Conservation (phyloP, 2,113 vertebrate genomes). For the Zosterops lateralis region DNA sequence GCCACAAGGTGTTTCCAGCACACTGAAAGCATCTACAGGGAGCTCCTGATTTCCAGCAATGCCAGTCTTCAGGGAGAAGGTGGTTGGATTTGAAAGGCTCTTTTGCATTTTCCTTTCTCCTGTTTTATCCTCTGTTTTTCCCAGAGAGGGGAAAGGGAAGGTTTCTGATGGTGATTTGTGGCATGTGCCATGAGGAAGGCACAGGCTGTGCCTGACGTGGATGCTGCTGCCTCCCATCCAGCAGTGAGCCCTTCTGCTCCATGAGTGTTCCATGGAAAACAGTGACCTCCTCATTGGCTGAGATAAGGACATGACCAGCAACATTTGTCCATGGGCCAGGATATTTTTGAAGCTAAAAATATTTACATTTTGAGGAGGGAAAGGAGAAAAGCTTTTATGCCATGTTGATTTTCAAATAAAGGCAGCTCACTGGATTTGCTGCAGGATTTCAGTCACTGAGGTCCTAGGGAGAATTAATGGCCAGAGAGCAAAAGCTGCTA, state of each 20-base stretch:
- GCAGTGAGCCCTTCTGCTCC: background rate
- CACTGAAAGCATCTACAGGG: background rate
- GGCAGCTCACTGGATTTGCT: background rate
- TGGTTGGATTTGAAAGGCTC: background rate
- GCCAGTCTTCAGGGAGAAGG: background rate
- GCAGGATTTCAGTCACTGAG: background rate
- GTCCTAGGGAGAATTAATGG: constrained; percentile 34
- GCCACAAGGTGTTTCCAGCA: background rate
- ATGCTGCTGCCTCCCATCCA: background rate
- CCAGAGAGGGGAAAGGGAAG: background rate
- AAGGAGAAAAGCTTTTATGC: background rate
- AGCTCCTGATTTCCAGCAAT: background rate
- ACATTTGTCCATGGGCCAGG: background rate
- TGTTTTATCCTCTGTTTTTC: background rate
- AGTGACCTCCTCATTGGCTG: background rate
- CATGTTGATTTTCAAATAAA: constrained; percentile 19
- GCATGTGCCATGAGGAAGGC: accelerated
- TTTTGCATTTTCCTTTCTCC: background rate
- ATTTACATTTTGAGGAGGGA: background rate
- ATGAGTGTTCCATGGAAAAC: background rate
- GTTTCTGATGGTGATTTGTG: background rate
- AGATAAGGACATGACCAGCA: background rate
- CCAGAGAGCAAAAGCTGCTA: constrained; percentile 24
- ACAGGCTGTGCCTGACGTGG: background rate
- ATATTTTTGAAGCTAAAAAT: background rate